These are phyloP conservation scores for Ciconia maguari DNA, from an alignment of 2,113 vertebrate genomes.

Conservation along the genomic window DNA sequence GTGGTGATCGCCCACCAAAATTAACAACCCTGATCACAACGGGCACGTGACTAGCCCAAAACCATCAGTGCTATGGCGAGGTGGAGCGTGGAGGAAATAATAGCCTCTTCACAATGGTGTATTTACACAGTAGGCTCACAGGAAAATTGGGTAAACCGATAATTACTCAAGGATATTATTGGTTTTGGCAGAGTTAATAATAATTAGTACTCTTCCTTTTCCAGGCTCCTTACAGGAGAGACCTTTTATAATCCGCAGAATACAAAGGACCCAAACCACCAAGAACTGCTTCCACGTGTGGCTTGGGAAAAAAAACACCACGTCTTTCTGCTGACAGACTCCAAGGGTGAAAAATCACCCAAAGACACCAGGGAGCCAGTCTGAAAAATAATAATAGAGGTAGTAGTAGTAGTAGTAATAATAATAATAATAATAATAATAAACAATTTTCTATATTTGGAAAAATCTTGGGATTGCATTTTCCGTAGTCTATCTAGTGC, in stretches of 20 bases:
- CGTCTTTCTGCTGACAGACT: not conserved
- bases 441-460: not conserved
- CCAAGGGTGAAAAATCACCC: not conserved
- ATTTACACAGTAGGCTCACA: slow-evolving; percentile 61
- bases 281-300: slow-evolving; percentile 16
- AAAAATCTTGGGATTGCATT: not conserved
- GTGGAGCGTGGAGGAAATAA: slow-evolving; percentile 36
- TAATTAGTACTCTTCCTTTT: slow-evolving; percentile 57
- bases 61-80: not conserved
- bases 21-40: not conserved
- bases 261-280: slow-evolving; percentile 19
- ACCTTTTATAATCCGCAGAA: slow-evolving; percentile 23
- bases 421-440: not conserved
- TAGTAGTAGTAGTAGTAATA: not conserved
- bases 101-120: slow-evolving; percentile 24
- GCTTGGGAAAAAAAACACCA: not conserved
- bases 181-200: slow-evolving; percentile 68
- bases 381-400: not conserved
- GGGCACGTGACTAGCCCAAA: not conserved
- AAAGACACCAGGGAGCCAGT: not conserved
- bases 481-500: not conserved
- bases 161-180: slow-evolving; percentile 68
- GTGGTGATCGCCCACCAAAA: not conserved
- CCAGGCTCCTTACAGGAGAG: slow-evolving; percentile 39
- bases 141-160: slow-evolving; percentile 66